Evolutionary conservation across 2,888 invertebrate species (phyloP).

Genomic region (Myopa tessellatipennis): DNA sequence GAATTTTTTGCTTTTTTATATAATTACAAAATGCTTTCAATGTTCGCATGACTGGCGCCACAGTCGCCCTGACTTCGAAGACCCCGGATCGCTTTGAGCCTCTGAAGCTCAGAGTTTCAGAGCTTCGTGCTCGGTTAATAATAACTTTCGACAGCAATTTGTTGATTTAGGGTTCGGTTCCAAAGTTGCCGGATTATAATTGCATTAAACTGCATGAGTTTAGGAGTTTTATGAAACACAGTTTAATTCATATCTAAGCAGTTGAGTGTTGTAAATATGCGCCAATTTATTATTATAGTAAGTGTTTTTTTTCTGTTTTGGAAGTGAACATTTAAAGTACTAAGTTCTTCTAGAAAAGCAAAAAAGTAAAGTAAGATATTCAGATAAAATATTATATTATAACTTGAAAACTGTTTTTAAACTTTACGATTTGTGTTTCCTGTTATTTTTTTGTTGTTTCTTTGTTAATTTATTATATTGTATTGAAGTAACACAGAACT

Average conservation of each 20-base stretch:
- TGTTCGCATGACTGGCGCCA: constrained; percentile 17
- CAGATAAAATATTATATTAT: too few species aligned
- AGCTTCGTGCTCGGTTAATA: constrained; percentile 16
- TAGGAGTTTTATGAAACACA: constrained; percentile 14
- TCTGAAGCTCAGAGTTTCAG: background rate
- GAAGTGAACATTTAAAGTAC: background rate
- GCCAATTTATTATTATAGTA: background rate
- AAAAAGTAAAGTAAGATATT: too few species aligned
- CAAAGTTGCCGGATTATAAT: constrained; percentile 26
- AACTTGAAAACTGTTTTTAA: too few species aligned
- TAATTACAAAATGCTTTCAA: constrained; percentile 44
- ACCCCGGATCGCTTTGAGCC: background rate
- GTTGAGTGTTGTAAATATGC: constrained; percentile 8
- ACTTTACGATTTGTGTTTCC: too few species aligned
- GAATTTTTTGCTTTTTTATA: background rate
- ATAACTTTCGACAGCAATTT: constrained; percentile 32
- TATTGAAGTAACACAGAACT: too few species aligned
- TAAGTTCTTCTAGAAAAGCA: too few species aligned
- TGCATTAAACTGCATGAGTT: constrained; percentile 20
- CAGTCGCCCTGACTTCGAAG: background rate
- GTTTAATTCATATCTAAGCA: background rate
- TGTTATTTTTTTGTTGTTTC: too few species aligned
- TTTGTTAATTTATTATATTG: too few species aligned
- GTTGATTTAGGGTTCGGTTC: constrained; percentile 28
- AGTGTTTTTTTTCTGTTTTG: background rate